Evolutionary conservation across 2,113 vertebrate genomes (phyloP), one percentile per base, ranked within the genome.

Genomic region (Tyto alba): DNA sequence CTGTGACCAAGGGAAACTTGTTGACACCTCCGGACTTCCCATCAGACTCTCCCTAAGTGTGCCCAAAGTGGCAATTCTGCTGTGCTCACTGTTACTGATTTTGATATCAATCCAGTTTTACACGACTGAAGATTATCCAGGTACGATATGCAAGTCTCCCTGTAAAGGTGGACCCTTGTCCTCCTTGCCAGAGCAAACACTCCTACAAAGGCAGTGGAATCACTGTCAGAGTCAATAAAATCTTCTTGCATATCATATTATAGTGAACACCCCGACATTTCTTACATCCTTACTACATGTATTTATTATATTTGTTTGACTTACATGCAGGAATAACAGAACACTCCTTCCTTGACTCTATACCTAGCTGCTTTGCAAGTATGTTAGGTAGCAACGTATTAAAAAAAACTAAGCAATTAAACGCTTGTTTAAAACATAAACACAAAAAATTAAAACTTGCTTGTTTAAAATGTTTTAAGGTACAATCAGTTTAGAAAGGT

Each of bases 121-220:
- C 13, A 7, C 1, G 23, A 78, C 29, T 71, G 64, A 88, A 74
- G 38, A 30, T 74, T 81, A 71, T 55, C 43, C 60, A 63, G 60
- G n/a, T 72, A 52, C 0, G 1, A 60, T 36, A 78, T 1, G 6
- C 30, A 56, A 19, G 36, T 60, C 21, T 64, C 41, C 30, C 62
- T 60, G 5, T 48, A 64, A 95, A 91, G 36, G 23, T 30, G 85
- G 75, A 85, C 48, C 90, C 71, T 95, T 93, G 85, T 62, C 71
- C 52, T 89, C 26, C 86, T 84, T 67, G 26, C 43, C 63, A 95
- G 93, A 92, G 83, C 68, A 95, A 95, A 94, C 73, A 78, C 75
- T 71, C 40, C 60, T 75, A 85, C 60, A 72, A 75, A 85, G 52
- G 60, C 86, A 55, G 20, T 22, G 14, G 23, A 87, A 81, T 56